These are phyloP conservation scores for Seriola aureovittata DNA, from an alignment of 2,113 vertebrate genomes.

Conservation along the genomic window DNA sequence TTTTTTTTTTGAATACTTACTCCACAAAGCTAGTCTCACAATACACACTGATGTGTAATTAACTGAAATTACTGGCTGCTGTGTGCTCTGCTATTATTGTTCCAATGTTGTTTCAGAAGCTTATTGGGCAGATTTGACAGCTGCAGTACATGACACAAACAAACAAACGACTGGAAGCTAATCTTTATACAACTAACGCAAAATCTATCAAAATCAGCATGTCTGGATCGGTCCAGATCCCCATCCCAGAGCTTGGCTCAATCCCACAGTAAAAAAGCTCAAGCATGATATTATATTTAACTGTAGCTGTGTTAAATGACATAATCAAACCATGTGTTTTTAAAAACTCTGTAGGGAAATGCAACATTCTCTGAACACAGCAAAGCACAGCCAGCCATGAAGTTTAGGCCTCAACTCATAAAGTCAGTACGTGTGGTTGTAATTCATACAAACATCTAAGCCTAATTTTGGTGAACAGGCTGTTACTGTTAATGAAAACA, in stretches of 20 bases:
- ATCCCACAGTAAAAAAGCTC: background rate
- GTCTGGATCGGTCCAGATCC: background rate
- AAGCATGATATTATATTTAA: background rate
- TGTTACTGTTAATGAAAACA: conserved; percentile 67
- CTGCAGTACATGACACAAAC: conserved; percentile 2
- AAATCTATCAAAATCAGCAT: background rate
- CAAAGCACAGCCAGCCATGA: background rate
- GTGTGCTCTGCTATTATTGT: background rate
- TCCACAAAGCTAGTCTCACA: background rate
- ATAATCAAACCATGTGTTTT: background rate
- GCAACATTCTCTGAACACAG: background rate
- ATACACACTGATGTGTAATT: conserved; percentile 5
- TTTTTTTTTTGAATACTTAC: no score
- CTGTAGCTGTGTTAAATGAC: background rate
- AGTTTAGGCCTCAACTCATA: conserved; percentile 24
- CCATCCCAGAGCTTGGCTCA: background rate
- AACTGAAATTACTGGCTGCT: conserved; percentile 4
- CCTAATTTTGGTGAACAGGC: conserved; percentile 54
- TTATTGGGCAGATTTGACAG: conserved; percentile 13
- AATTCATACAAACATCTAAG: conserved; percentile 57
- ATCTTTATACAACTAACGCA: background rate
- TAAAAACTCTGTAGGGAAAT: background rate
- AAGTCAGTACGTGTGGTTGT: conserved; percentile 19
- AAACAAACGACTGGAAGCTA: conserved; percentile 19
- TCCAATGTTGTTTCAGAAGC: background rate